Conservation (phyloP, 2,888 invertebrate species). For the Eledone cirrhosa region DNA sequence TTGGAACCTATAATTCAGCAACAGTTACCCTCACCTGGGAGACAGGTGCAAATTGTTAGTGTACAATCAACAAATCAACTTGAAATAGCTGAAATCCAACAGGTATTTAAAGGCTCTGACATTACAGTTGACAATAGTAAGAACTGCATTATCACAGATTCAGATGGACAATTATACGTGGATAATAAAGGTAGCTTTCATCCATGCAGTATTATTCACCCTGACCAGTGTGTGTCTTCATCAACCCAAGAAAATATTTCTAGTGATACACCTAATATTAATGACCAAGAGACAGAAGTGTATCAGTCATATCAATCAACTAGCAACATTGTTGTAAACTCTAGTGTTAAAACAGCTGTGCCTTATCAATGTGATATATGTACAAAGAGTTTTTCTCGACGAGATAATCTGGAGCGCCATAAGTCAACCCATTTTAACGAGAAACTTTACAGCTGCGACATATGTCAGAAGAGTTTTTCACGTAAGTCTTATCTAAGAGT, state of each 20-base stretch:
- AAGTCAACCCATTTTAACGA: neutral
- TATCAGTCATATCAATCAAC: neutral
- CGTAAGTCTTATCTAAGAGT: conserved; percentile 1
- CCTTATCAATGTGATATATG: neutral
- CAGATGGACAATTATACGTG: neutral
- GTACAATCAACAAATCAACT: neutral
- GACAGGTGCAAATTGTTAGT: neutral
- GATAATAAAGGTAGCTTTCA: neutral
- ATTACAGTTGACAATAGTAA: neutral
- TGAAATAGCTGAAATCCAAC: neutral
- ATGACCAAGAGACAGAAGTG: neutral
- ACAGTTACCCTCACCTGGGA: neutral
- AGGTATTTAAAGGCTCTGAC: conserved; percentile 1
- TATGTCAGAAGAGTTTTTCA: conserved; percentile 20
- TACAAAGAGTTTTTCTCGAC: neutral
- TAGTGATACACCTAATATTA: no score
- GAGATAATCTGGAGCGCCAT: neutral
- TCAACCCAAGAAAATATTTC: neutral
- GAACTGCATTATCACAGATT: neutral
- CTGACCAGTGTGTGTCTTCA: neutral
- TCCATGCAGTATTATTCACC: neutral
- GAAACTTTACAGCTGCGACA: conserved; percentile 16
- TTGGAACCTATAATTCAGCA: neutral
- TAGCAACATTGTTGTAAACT: neutral
- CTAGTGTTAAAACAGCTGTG: neutral